Conservation (phyloP, 2,113 vertebrate genomes). For the Psephotus haematonotus region DNA sequence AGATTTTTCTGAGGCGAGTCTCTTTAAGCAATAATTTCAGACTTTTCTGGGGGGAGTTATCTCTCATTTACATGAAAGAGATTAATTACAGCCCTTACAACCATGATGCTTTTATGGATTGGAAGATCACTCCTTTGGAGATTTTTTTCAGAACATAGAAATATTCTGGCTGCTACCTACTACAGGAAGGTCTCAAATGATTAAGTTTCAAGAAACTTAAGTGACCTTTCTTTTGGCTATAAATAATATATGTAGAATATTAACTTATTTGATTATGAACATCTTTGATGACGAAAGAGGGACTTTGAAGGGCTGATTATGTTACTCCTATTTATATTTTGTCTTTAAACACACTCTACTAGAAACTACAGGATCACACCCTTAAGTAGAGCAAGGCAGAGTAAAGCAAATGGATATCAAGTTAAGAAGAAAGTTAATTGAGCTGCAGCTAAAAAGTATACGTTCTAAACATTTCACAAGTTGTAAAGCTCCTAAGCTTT, state of each 20-base stretch:
- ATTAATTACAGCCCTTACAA: background rate
- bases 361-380: background rate
- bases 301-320: background rate
- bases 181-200: background rate
- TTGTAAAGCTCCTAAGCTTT: background rate
- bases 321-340: background rate
- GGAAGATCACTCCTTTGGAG: background rate
- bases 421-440: background rate
- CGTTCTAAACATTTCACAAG: background rate
- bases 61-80: background rate
- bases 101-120: background rate
- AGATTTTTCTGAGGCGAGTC: accelerated
- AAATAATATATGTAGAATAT: background rate
- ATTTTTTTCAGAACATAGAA: background rate
- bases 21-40: no score
- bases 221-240: background rate
- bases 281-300: background rate
- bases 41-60: background rate
- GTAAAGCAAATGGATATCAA: background rate
- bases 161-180: background rate
- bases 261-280: background rate
- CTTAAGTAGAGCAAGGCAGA: background rate
- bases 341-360: background rate
- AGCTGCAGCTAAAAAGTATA: background rate
- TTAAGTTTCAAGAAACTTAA: background rate